Evolutionary conservation across 2,113 vertebrate species (phyloP).

Genomic region (Grus americana): DNA sequence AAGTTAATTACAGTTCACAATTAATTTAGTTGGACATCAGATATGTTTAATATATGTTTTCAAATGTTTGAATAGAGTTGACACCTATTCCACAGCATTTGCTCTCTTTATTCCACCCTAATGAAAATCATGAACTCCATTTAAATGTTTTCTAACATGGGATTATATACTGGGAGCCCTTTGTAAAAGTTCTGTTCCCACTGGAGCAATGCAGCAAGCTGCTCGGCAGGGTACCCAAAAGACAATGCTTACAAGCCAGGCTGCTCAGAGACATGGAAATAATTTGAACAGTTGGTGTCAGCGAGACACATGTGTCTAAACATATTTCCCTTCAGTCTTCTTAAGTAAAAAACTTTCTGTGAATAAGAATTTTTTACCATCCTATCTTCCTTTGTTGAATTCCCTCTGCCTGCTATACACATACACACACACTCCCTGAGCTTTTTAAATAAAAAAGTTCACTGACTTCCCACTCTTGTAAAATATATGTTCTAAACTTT

Average conservation of each 20-base stretch:
- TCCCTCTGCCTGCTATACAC: not conserved
- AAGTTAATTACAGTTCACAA: not conserved
- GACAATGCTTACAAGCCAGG: not conserved
- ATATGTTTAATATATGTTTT: not conserved
- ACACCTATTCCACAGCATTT: not conserved
- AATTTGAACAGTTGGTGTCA: slow-evolving; percentile 12
- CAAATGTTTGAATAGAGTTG: not conserved
- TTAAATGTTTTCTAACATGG: not conserved
- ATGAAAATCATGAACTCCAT: not conserved
- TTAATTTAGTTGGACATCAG: not conserved
- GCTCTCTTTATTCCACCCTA: not conserved
- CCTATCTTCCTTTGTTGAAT: not conserved
- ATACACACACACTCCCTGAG: accelerated
- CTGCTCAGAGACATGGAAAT: not conserved
- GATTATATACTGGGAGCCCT: not conserved
- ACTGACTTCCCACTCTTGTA: not conserved
- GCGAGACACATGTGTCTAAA: not conserved
- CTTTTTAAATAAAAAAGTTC: not conserved
- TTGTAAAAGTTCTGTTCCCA: not conserved
- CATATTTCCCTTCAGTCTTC: not conserved
- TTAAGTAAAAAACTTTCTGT: not conserved
- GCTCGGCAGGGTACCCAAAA: not conserved
- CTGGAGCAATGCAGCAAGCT: not conserved
- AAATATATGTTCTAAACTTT: not conserved
- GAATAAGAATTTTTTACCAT: not conserved